Evolutionary conservation across 2,888 invertebrate species (phyloP).

Genomic region (Automeris io): DNA sequence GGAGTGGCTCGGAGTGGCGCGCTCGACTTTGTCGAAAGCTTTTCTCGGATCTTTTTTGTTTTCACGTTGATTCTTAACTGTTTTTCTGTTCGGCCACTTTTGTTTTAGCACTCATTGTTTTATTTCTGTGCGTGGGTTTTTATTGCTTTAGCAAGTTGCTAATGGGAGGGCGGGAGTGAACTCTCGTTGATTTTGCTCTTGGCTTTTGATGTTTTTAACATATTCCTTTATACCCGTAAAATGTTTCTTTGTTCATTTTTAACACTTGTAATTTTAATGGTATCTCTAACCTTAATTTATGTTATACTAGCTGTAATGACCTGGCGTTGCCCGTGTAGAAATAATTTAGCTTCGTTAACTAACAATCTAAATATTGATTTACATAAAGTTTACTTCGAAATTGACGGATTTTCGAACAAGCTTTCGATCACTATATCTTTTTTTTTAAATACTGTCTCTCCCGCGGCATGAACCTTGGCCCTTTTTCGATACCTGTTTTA

Average conservation of each 20-base stretch:
- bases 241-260: not conserved
- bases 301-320: too few relatives aligned
- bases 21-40: constrained; percentile 68
- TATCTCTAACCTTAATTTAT: too few relatives aligned
- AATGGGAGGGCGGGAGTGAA: constrained; percentile 33
- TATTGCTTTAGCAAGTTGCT: constrained; percentile 37
- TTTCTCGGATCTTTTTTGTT: constrained; percentile 47
- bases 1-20: constrained; percentile 57
- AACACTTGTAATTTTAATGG: too few relatives aligned
- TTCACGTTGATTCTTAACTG: constrained; percentile 57
- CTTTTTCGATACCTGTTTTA: too few relatives aligned
- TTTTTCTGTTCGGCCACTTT: constrained; percentile 61
- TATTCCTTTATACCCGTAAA: not conserved
- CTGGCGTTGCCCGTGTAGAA: too few relatives aligned
- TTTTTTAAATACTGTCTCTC: too few relatives aligned
- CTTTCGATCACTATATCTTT: too few relatives aligned
- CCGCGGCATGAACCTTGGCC: too few relatives aligned
- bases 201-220: not conserved
- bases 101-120: constrained; percentile 57
- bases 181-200: constrained; percentile 25
- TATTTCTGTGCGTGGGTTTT: constrained; percentile 48
- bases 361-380: too few relatives aligned
- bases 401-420: too few relatives aligned
- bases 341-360: too few relatives aligned
- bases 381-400: too few relatives aligned